These are phyloP conservation scores for Chiloscyllium punctatum DNA, from an alignment of 2,797 vertebrate genomes.

Conservation along the genomic window DNA sequence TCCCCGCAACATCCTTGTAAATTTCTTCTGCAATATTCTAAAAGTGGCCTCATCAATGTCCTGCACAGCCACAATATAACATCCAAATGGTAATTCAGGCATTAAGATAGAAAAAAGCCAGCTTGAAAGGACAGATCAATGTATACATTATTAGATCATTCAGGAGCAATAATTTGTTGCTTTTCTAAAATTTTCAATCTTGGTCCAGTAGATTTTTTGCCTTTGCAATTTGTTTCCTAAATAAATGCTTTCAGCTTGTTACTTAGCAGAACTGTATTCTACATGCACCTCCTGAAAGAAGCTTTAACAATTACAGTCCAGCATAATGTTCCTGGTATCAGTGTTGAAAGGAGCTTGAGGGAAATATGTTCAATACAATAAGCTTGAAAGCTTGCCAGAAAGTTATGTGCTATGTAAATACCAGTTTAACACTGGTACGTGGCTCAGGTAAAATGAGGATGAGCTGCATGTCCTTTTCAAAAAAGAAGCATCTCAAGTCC, in stretches of 20 bases:
- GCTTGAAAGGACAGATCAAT: not conserved
- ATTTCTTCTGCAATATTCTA: too few relatives aligned
- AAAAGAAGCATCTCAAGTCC: not conserved
- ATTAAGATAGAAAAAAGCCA: not conserved
- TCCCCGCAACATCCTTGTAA: too few relatives aligned
- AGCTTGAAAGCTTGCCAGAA: not conserved
- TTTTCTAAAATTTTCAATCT: too few relatives aligned
- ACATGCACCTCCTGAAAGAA: not conserved
- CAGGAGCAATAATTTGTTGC: too few relatives aligned
- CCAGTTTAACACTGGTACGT: not conserved
- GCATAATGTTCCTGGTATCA: not conserved
- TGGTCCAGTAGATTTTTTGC: not conserved
- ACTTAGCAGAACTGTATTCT: not conserved
- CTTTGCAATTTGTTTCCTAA: not conserved
- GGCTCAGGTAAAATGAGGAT: not conserved
- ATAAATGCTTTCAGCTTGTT: not conserved
- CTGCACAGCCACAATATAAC: too few relatives aligned
- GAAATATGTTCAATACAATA: not conserved
- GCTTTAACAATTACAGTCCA: not conserved
- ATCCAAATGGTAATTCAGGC: not conserved
- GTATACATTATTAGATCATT: not conserved
- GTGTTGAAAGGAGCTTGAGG: not conserved
- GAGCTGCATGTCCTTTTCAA: not conserved
- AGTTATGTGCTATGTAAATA: not conserved
- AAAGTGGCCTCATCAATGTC: too few relatives aligned